These are phyloP conservation scores for Nemoura dubitans DNA, from an alignment of 2,888 invertebrate species.

Conservation along the genomic window DNA sequence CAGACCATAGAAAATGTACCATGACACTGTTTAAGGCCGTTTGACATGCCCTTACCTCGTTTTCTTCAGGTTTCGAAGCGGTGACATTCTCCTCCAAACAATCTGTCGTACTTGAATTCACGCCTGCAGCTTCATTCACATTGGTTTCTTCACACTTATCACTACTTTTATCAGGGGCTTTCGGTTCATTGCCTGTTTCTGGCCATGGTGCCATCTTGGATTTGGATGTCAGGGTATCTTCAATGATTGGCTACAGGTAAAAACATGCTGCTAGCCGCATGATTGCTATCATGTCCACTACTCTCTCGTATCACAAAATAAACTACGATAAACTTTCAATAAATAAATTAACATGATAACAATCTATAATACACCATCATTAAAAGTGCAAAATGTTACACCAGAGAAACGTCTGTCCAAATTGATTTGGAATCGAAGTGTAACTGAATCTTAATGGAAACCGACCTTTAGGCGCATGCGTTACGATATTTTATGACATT, in stretches of 20 bases:
- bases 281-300: constrained; percentile 27
- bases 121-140: constrained; percentile 46
- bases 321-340: constrained; percentile 16
- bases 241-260: constrained; percentile 53
- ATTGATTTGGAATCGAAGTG: neutral
- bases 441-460: neutral
- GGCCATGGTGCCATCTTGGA: constrained; percentile 81
- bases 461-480: neutral
- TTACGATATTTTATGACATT: neutral
- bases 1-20: neutral
- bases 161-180: constrained; percentile 75
- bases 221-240: constrained; percentile 51
- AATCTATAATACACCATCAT: neutral
- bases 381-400: neutral
- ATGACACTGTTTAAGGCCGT: neutral
- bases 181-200: constrained; percentile 78
- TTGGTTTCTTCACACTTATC: constrained; percentile 52
- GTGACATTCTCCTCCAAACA: constrained; percentile 47
- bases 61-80: constrained; percentile 49
- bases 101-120: constrained; percentile 45
- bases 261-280: constrained; percentile 48
- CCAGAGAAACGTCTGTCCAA: neutral
- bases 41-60: constrained; percentile 48
- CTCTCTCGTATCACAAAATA: constrained; percentile 22
- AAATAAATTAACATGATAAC: constrained; percentile 29